These are phyloP conservation scores for Charanyca ferruginea DNA, from an alignment of 2,888 invertebrate species.

Conservation along the genomic window DNA sequence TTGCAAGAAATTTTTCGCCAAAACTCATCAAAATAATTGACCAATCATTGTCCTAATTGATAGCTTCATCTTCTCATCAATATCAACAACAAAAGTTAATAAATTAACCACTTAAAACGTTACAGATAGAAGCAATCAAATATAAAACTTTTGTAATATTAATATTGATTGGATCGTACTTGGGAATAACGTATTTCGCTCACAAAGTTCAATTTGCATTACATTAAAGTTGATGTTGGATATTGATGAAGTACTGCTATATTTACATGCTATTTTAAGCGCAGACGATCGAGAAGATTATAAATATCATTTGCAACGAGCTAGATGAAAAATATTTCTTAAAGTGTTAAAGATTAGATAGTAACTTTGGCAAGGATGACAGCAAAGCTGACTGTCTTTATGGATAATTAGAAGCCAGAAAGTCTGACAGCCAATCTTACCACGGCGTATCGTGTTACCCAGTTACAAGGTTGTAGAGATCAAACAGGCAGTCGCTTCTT, in stretches of 20 bases:
- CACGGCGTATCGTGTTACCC: too few species aligned
- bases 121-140: conserved; percentile 39
- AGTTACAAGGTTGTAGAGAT: too few species aligned
- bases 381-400: not conserved
- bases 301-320: not conserved
- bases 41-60: conserved; percentile 30
- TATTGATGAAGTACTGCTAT: conserved; percentile 23
- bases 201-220: conserved; percentile 51
- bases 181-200: conserved; percentile 25
- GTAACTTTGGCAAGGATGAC: not conserved
- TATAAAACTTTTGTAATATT: conserved; percentile 43
- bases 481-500: too few species aligned
- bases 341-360: not conserved
- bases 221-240: conserved; percentile 40
- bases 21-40: conserved; percentile 18
- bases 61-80: conserved; percentile 20
- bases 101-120: conserved; percentile 48
- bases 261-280: not conserved
- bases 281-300: not conserved
- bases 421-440: too few species aligned
- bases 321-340: not conserved
- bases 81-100: conserved; percentile 40
- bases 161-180: conserved; percentile 48
- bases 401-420: too few species aligned
- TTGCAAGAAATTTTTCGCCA: not conserved